Evolutionary conservation across 2,888 invertebrate species (phyloP), one percentile per base, ranked within the genome.

Genomic region (Rhodophaea formosa): DNA sequence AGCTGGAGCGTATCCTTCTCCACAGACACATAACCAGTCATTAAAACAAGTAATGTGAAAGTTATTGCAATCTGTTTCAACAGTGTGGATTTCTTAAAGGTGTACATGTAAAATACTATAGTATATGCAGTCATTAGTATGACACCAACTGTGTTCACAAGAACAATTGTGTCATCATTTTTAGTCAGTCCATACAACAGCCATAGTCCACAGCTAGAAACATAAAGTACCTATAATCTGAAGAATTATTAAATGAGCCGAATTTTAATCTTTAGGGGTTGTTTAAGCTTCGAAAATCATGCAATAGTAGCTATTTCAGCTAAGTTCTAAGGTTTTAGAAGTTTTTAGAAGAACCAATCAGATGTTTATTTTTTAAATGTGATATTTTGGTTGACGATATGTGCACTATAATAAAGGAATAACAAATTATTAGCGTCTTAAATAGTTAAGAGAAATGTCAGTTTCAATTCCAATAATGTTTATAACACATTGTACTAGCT

Each of bases 141-240:
- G 5, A 94, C 80, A 14, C 97, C 97, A 69, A 97, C 93, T 35
- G 92, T 83, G 80, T 97, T 97, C 0, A 97, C 96, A 71, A 95
- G 82, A 55, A 95, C 91, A 67, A 97, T 92, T 59, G 94, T 95
- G 56, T 87, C 86, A 75, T 97, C 97, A 64, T 92, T 84, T 70
- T 95, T 95, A 57, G 95, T 82, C 63, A 95, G 86, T 35, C 97
- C 97, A 86, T 97, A 97, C 53, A 95, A 89, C 35, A 97, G 82
- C 97, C 97, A 97, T 58, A 97, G 86, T 67, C 93, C 93, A 72
- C 95, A 94, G 63, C 96, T 96, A 88, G 59, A 92, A 30, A 30
- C 39, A n/a, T 17, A 12, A 43, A 15, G 23, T 58, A 59, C 62
- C 59, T 72, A 63, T 45, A 17, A 59, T 58, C n/a, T 39, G 12